Evolutionary conservation across 1,140 invertebrate species (phyloP), one percentile per base, ranked within the genome.

Genomic region (Aphidius gifuensis): DNA sequence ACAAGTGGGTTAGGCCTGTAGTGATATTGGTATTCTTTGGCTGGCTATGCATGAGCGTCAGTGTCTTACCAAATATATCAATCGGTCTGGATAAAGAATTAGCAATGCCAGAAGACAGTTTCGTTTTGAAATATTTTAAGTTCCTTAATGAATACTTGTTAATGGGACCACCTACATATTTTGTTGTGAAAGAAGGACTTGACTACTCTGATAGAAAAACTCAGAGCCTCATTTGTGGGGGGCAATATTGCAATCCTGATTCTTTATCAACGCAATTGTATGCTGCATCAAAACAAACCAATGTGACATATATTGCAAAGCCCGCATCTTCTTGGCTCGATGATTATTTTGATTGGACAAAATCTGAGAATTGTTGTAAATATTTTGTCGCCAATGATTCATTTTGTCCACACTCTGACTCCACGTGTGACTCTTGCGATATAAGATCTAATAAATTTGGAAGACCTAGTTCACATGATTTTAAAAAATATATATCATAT

Each of bases 91-190:
- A 99, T 77, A 95, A 98, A 81, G 93, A 97, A 75, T 82, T 99
- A 3, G 96, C 96, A 3, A 97, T 99, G 93, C 95, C 97, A 0
- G 89, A 96, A 73, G 94, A 96, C 74, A 97, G 94, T 66, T 97
- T 93, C 80, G 92, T 98, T 42, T 77, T 94, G 53, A 89, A 94
- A 72, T 97, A 98, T 79, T 97, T 98, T 80, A 73, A 91, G 79
- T 88, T 85, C 64, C 80, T 99, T 61, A 91, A 92, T 69, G 84
- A 85, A 53, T 97, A 96, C 74, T 81, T 99, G 46, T 92, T 92
- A 61, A 96, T 99, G 66, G 97, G 97, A 0, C 93, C 96, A 1
- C 96, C 97, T 0, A 89, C 98, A 38, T 99, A 97, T 80, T 99
- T 99, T 79, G 96, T 99, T 0, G 83, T 99, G 0, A 94, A 92